Conservation (phyloP, 2,888 invertebrate genomes). For the Dexiosoma caninum region DNA sequence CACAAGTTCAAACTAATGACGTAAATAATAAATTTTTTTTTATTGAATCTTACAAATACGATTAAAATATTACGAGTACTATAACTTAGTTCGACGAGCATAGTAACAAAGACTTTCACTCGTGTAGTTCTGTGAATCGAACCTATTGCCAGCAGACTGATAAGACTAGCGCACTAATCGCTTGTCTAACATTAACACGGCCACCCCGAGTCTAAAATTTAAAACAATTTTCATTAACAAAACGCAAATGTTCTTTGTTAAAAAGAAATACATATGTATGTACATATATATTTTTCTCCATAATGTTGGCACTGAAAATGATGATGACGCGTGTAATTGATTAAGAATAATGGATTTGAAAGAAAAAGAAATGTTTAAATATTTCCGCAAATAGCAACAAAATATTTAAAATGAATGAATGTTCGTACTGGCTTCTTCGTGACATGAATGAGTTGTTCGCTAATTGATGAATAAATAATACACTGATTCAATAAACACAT, state of each 20-base stretch:
- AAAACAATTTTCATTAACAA: neutral
- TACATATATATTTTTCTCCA: neutral
- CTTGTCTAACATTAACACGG: too few relatives aligned
- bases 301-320: neutral
- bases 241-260: conserved; percentile 8
- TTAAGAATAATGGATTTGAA: neutral
- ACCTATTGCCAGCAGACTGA: too few relatives aligned
- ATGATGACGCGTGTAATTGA: conserved; percentile 1
- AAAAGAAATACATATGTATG: too few relatives aligned
- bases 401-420: neutral
- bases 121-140: too few relatives aligned
- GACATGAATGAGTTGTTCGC: neutral
- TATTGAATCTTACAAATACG: too few relatives aligned
- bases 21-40: too few relatives aligned
- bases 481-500: conserved; percentile 13
- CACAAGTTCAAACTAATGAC: too few relatives aligned
- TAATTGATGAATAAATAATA: conserved; percentile 13
- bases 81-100: too few relatives aligned
- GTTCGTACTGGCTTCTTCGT: neutral
- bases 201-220: too few relatives aligned
- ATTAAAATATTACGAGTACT: too few relatives aligned
- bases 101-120: too few relatives aligned
- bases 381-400: neutral
- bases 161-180: too few relatives aligned
- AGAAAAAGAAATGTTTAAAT: conserved; percentile 4